Base-by-base conservation (phyloP, 2,888 invertebrate genomes). In the Xestoiulus laeticollis region DNA sequence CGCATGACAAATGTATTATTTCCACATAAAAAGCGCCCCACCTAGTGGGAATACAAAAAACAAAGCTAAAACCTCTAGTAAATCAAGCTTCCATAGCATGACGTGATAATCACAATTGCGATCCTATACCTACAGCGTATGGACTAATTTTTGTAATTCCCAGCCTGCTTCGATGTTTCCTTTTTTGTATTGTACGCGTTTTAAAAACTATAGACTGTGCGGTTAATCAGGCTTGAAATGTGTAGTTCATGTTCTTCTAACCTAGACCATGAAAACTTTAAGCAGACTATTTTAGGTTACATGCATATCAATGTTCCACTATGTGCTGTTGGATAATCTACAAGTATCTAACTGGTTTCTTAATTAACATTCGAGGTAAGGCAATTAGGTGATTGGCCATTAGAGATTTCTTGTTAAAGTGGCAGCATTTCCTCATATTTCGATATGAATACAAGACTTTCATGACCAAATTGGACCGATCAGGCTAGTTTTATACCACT, bases 181-280 rank as follows among this genome's bases (percentile, higher is more conserved):
- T 22, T 38, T 38, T 38, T 10, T 19, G 59, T 59, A 4, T 68
- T 22, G 26, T 68, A 26, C 22, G 68, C 10, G 26, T 68, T 68
- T 22, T 68, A 59, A 59, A 59, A 59, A n/a, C 59, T 59, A n/a
- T 19, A 68, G 6, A 22, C 22, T 8, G 68, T 68, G 22, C 68
- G 68, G 68, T 68, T 68, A 68, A 68, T 68, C 68, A 68, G 68
- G 26, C 68, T 26, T 68, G 68, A 68, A 68, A 68, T 68, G 68
- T 26, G 26, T 22, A 68, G 68, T 68, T 68, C 68, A 68, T 68
- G 68, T 68, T 68, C 68, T 68, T 68, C 68, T 68, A 68, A 68
- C 68, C 68, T 68, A 68, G 68, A 68, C 68, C 68, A 26, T 68
- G 68, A 68, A n/a, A 68, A 68, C 68, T 22, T 26, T 68, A 68